A percentile compares a stretch with the other conserved stretches of the same genome.
Conservation (phyloP, 2,888 invertebrate species). For the Pterostichus madidus region DNA sequence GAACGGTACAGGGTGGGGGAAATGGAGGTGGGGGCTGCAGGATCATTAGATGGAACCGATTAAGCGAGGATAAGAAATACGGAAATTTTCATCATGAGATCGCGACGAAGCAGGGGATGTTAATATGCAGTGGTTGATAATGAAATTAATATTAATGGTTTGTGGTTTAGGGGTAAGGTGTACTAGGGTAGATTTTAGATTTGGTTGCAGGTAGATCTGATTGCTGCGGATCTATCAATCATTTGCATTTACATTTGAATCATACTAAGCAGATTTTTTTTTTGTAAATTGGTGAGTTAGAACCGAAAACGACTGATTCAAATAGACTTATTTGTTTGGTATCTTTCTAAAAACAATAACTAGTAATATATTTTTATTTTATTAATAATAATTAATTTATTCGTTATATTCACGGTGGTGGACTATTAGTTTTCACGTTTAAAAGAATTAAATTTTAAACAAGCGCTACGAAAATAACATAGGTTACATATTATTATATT, state of each 20-base stretch:
- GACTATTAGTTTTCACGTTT: too few species aligned
- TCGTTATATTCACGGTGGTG: too few species aligned
- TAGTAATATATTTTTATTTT: too few species aligned
- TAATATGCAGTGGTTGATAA: slow-evolving; percentile 8
- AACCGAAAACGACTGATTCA: too few species aligned
- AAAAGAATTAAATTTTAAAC: too few species aligned
- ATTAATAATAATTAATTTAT: too few species aligned
- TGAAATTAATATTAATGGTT: slow-evolving; percentile 31
- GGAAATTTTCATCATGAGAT: slow-evolving; percentile 28
- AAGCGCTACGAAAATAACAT: too few species aligned
- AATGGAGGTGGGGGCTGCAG: background rate
- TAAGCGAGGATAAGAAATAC: slow-evolving; percentile 28
- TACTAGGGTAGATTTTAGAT: background rate
- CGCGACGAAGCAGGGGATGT: slow-evolving; percentile 13
- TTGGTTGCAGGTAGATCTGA: background rate
- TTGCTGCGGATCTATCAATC: slow-evolving; percentile 4
- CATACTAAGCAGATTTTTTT: too few species aligned
- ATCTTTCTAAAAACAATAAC: too few species aligned
- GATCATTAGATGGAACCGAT: slow-evolving; percentile 29
- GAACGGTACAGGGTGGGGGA: background rate
- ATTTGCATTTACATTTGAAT: background rate
- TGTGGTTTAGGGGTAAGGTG: background rate
- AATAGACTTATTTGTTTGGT: too few species aligned
- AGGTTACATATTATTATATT: too few species aligned
- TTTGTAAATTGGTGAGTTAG: too few species aligned